Evolutionary conservation across 2,113 vertebrate genomes (phyloP).

Genomic region (Sylvietta virens): DNA sequence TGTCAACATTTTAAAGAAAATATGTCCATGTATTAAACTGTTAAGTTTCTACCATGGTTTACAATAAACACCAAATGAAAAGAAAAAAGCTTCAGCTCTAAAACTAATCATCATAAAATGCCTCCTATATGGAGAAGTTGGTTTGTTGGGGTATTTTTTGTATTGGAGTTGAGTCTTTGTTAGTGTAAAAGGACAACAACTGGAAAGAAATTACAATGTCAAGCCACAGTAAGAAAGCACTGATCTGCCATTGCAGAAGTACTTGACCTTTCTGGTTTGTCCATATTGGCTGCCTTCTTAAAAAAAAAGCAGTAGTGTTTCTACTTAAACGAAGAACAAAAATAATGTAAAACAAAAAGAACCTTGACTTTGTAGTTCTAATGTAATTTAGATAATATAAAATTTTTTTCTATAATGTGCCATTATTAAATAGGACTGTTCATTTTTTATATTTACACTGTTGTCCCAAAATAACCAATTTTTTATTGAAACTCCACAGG

Average conservation of each 20-base stretch:
- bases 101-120: background rate
- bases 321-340: background rate
- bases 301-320: background rate
- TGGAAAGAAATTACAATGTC: background rate
- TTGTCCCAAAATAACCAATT: background rate
- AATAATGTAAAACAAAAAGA: background rate
- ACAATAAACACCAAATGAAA: conserved; percentile 29
- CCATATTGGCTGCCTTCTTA: background rate
- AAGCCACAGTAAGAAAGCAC: background rate
- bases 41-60: conserved; percentile 13
- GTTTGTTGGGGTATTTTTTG: background rate
- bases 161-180: background rate
- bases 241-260: background rate
- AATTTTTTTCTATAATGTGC: background rate
- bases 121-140: background rate
- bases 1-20: conserved; percentile 13
- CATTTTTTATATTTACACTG: background rate
- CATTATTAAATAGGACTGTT: background rate
- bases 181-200: background rate
- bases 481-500: background rate
- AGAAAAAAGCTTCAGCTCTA: background rate
- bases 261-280: background rate
- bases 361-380: background rate
- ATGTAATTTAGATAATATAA: background rate
- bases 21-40: background rate